Evolutionary conservation across 1,140 invertebrate species (phyloP), one percentile per base, ranked within the genome.

Genomic region (Aphelenchoides besseyi): DNA sequence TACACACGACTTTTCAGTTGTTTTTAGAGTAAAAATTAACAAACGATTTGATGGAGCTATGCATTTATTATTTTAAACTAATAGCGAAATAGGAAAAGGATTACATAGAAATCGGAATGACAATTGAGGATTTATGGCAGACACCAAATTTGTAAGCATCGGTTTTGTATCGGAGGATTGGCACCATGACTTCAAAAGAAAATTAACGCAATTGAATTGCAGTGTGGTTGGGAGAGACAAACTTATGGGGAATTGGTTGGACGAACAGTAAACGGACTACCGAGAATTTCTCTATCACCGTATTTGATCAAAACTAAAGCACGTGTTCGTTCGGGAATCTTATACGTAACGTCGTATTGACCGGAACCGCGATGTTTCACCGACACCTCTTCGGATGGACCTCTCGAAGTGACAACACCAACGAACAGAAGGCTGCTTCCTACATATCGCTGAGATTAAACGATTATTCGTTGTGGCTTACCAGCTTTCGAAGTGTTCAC

Each of bases 341-440:
- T 67, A 30, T 76, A 76, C 12, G 30, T 59, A 23, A 76, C 75
- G 23, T 62, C 32, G 73, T 70, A 98, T 83, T 92, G 91, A 85
- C 94, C 92, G 78, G 91, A 90, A n/a, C 94, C 94, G 74, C 91
- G 89, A 85, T 97, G 94, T 85, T 95, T 95, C 55, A 96, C 90
- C 79, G 89, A 91, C 35, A 97, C 91, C 85, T 98, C 95, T 71
- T 98, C 95, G 85, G 92, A 95, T 0, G 94, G 92, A 73, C 92
- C 92, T 85, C 95, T 95, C 0, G 95, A 94, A 63, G 95, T 95
- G 82, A 93, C 91, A 76, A 98, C 90, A 53, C 94, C 94, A 32
- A 97, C 92, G 86, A 91, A 97, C 37, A 97, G 86, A 80, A 97
- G 93, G 85, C 97, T 97, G 1, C 52, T 36, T 12, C 76, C 75